Evolutionary conservation across 2,888 invertebrate genomes (phyloP), one percentile per base, ranked within the genome.

Genomic region (Lydus trimaculatus): DNA sequence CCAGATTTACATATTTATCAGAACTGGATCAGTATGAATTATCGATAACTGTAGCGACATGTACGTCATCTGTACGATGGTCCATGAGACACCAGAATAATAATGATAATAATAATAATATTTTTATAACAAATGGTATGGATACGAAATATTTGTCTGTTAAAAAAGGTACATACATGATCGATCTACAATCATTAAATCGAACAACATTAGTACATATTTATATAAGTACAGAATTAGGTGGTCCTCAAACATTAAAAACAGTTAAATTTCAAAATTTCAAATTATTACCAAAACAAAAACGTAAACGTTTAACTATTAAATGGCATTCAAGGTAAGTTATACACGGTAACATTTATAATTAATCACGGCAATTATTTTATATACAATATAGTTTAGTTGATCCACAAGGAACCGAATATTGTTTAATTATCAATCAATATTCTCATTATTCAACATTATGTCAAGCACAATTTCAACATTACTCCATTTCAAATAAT

Each of bases 371-470:
- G 4, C 28, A 28, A 28, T 36, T 58, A 33, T 17, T 66, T 72
- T 63, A 69, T 82, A n/a, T n/a, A n/a, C n/a, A n/a, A n/a, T 82
- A 52, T 77, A 87, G 87, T 78, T 80, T 85, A 39, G 83, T 87
- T 58, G 87, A 87, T 76, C 87, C 87, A 5, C 86, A 87, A 73
- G 80, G 83, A n/a, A 87, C 86, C 68, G 81, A 84, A 71, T 89
- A 89, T 78, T 89, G 88, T 77, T 80, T 89, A 23, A 85, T 87
- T 17, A 83, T 88, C 39, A 89, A 87, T 79, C 83, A 84, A 1
- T 76, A 81, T 56, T 80, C 80, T 43, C 84, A 86, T 72, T 87
- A 87, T 76, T 79, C 82, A 11, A 86, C 87, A 0, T 80, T 88
- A 39, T 89, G 89, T 78, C 85, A 86, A 23, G 87, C 88, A 1